A percentile compares a stretch with the other conserved stretches of the same genome.
Conservation (phyloP, 2,888 invertebrate genomes). For the Nudaria mundana region DNA sequence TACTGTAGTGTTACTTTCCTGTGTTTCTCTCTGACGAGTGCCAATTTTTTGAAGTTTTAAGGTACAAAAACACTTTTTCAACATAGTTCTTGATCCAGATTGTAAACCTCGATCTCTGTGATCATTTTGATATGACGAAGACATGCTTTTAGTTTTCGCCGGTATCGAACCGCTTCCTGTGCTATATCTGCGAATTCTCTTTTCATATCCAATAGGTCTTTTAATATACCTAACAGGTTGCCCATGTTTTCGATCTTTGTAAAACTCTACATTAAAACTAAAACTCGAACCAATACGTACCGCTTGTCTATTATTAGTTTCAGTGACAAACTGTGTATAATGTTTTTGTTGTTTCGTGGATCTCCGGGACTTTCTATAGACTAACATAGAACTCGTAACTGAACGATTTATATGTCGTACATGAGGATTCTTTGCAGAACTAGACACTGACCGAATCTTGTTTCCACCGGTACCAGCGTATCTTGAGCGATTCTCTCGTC, state of each 20-base stretch:
- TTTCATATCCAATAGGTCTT: background rate
- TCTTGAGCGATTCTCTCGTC: constrained; percentile 9
- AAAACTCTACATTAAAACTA: constrained; percentile 41
- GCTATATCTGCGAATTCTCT: background rate
- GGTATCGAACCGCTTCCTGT: background rate
- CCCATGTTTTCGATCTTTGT: constrained; percentile 18
- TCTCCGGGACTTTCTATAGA: background rate
- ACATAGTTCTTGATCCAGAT: constrained; percentile 7
- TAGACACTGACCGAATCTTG: constrained; percentile 10
- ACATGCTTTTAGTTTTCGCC: constrained; percentile 5
- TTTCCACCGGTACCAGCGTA: constrained; percentile 4
- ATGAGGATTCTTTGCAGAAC: constrained; percentile 2
- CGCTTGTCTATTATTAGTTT: constrained; percentile 15
- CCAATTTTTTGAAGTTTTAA: constrained; percentile 34
- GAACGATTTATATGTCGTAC: background rate
- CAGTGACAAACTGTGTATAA: background rate
- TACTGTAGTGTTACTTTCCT: background rate
- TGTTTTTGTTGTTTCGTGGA: background rate
- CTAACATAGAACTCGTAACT: constrained; percentile 4
- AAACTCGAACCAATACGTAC: constrained; percentile 36
- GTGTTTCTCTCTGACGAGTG: constrained; percentile 12
- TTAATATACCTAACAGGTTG: background rate
- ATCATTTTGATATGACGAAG: constrained; percentile 5
- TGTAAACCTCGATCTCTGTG: constrained; percentile 9
- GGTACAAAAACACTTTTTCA: constrained; percentile 37